These are phyloP conservation scores for Caracal caracal DNA, from an alignment of 2,113 vertebrate genomes.

Conservation along the genomic window DNA sequence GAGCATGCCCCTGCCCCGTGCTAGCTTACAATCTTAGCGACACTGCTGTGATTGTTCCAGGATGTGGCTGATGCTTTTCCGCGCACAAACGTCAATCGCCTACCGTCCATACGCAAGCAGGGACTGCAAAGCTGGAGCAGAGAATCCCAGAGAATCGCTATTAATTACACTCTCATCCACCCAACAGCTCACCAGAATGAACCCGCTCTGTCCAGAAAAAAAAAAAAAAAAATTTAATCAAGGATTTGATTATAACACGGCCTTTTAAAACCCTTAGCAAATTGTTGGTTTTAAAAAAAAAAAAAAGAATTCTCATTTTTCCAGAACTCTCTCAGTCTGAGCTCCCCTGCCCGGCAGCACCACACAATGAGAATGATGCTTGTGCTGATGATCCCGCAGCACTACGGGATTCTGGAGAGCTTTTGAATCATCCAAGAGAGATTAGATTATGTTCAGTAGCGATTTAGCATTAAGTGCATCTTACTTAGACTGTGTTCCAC, in stretches of 20 bases:
- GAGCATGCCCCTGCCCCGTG: neutral
- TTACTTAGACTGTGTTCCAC: neutral
- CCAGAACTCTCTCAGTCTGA: neutral
- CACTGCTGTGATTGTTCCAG: neutral
- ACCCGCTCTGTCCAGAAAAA: neutral
- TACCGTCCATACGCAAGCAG: neutral
- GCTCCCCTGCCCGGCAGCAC: neutral
- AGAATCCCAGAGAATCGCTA: neutral
- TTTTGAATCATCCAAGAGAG: slow-evolving; percentile 37
- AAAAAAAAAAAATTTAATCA: neutral
- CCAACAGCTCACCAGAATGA: slow-evolving; percentile 29
- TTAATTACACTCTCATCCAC: neutral
- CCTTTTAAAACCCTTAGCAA: slow-evolving; percentile 57
- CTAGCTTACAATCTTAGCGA: neutral
- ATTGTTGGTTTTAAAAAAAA: slow-evolving; percentile 26
- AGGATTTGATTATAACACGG: slow-evolving; percentile 46
- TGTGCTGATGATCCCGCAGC: neutral
- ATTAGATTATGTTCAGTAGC: slow-evolving; percentile 34
- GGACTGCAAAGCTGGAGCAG: neutral
- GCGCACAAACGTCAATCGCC: neutral
- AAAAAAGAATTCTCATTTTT: slow-evolving; percentile 9
- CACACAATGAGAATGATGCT: neutral
- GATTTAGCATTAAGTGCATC: neutral
- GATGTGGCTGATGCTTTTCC: neutral
- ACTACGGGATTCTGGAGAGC: slow-evolving; percentile 26